Base-by-base conservation (phyloP, 2,797 vertebrate species). In the Catamblyrhynchus diadema region DNA sequence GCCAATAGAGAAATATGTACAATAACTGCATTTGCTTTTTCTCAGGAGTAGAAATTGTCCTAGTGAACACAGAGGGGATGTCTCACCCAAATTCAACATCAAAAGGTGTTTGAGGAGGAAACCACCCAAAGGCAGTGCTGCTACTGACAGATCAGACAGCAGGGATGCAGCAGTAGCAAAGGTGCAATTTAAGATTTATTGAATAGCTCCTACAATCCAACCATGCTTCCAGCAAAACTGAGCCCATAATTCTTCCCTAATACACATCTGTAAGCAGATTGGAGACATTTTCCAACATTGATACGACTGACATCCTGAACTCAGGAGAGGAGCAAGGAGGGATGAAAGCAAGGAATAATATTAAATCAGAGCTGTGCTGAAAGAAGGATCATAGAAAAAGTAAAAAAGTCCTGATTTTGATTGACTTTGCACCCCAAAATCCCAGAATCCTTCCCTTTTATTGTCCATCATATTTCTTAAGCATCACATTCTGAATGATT, bases 1-100 rank as follows among this genome's bases (percentile, higher is more conserved):
- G 32, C 51, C 60, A 37, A 8, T 1, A 37, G 14, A 59, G 9
- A 20, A 44, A 50, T 10, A n/a, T 18, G 2, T 9, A 32, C 33
- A 51, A 7, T 22, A 73, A 44, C n/a, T 88, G 25, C 80, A 50
- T 62, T 53, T 78, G 28, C 42, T 42, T 86, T 64, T 86, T 32
- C 24, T 39, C 33, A 24, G 48, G 35, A 53, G 37, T 0, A 74
- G 33, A 65, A 1, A 0, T 30, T 66, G 57, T 23, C 48, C 16
- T 11, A 8, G 44, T 6, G 3, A n/a, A 53, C 24, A 39, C 32
- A 53, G 37, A 28, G 25, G 57, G 30, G 64, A 32, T 33, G 15
- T 39, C 45, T 64, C 87, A 82, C 24, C 10, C 57, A 78, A 81
- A 86, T 47, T 42, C 48, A 51, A 32, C 27, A 39, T 17, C 60